Conservation (phyloP, 2,113 vertebrate genomes). For the Dasyurus viverrinus region DNA sequence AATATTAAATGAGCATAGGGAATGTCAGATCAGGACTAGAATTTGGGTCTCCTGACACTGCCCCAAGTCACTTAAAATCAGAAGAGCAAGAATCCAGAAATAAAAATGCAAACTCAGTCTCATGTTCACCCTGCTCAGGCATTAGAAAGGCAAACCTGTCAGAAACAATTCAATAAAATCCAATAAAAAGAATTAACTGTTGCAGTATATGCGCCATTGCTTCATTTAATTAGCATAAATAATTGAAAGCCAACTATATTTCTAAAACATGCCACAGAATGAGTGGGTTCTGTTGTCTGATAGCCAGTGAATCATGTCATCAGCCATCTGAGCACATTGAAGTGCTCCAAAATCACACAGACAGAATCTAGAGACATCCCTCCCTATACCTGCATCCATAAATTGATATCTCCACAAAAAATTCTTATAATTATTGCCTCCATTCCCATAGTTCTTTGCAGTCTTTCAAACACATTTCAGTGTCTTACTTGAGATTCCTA, state of each 20-base stretch:
- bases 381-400: not conserved
- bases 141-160: constrained; percentile 56
- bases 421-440: not conserved
- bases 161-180: constrained; percentile 34
- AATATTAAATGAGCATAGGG: not conserved
- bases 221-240: constrained; percentile 58
- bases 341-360: not conserved
- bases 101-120: constrained; percentile 57
- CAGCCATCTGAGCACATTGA: not conserved
- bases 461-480: not conserved
- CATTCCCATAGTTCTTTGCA: not conserved
- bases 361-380: constrained; percentile 25
- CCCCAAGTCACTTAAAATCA: not conserved
- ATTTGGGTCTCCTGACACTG: not conserved
- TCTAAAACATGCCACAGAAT: constrained; percentile 32
- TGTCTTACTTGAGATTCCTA: not conserved
- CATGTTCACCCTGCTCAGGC: constrained; percentile 40
- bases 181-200: constrained; percentile 54
- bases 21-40: not conserved
- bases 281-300: constrained; percentile 45
- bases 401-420: not conserved
- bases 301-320: constrained; percentile 37
- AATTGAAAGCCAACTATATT: constrained; percentile 61
- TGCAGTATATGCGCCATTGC: constrained; percentile 46
- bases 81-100: not conserved